A percentile compares a stretch with the other conserved stretches of the same genome.
phyloP scores from a whole-genome alignment of 1,140 invertebrate genomes.

The Zophobas morio region DNA sequence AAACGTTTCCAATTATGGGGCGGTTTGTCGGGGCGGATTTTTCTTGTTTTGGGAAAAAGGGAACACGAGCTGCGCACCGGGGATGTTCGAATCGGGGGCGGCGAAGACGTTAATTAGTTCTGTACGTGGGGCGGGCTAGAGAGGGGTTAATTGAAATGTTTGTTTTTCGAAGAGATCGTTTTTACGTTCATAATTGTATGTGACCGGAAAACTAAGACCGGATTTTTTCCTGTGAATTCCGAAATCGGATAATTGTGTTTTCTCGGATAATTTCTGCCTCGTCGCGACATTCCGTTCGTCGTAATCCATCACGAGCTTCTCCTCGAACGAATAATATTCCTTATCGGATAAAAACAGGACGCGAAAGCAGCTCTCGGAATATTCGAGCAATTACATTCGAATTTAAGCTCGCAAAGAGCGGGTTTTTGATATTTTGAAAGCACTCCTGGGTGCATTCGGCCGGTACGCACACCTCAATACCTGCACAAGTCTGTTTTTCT shows the following conservation, averaged over 20 bases:
- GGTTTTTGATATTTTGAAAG: slow-evolving; percentile 58
- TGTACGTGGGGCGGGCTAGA: too few species aligned
- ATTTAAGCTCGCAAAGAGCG: slow-evolving; percentile 55
- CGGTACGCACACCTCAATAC: slow-evolving; percentile 62
- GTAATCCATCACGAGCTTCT: slow-evolving; percentile 44
- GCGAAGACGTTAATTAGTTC: too few species aligned
- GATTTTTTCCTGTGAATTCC: too few species aligned
- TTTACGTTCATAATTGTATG: too few species aligned
- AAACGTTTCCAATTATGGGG: slow-evolving; percentile 51
- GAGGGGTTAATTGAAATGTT: too few species aligned
- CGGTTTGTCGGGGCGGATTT: slow-evolving; percentile 12
- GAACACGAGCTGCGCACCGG: too few species aligned
- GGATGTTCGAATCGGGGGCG: too few species aligned
- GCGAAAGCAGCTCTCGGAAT: slow-evolving; percentile 35
- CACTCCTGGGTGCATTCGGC: slow-evolving; percentile 60
- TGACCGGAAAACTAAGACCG: too few species aligned
- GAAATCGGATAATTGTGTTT: too few species aligned
- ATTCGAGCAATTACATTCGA: slow-evolving; percentile 57
- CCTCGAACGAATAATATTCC: slow-evolving; percentile 39
- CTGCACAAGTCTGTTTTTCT: slow-evolving; percentile 61
- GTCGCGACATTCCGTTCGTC: slow-evolving; percentile 26
- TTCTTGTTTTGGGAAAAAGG: too few species aligned
- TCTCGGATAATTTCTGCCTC: too few species aligned
- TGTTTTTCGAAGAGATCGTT: too few species aligned
- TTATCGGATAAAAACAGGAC: slow-evolving; percentile 48